phyloP scores from a whole-genome alignment of 2,113 vertebrate genomes.

The Hepsetus odoe region DNA sequence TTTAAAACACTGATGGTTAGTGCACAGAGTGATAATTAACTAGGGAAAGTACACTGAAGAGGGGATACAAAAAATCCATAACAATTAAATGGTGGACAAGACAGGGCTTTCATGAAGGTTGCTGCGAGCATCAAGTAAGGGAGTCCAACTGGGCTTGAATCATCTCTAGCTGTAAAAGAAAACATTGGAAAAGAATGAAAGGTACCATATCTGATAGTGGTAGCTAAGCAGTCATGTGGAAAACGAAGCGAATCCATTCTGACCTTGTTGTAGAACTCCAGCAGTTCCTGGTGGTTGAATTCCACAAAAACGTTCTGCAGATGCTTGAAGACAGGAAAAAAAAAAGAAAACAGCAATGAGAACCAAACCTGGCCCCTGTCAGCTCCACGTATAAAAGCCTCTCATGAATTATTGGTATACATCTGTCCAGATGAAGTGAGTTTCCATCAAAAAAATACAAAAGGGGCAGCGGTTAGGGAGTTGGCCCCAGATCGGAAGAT shows the following conservation, averaged over 20 bases:
- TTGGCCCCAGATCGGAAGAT: too few relatives aligned
- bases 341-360: constrained; percentile 10
- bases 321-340: constrained; percentile 68
- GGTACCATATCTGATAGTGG: neutral
- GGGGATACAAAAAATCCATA: neutral
- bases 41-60: neutral
- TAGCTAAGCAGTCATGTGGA: constrained; percentile 6
- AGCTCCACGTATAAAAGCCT: constrained; percentile 64
- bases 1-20: neutral
- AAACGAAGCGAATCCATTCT: constrained; percentile 53
- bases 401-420: constrained; percentile 67
- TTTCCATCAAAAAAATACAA: constrained; percentile 55
- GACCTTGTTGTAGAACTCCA: constrained; percentile 97
- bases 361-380: constrained; percentile 38
- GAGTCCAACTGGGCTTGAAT: constrained; percentile 97
- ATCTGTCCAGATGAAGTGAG: constrained; percentile 48
- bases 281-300: constrained; percentile 90
- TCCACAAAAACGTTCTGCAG: constrained; percentile 88
- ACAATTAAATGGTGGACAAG: neutral
- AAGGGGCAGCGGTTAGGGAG: neutral
- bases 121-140: constrained; percentile 82
- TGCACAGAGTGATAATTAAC: neutral
- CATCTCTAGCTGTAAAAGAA: constrained; percentile 87
- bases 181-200: constrained; percentile 46
- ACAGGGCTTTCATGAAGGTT: neutral